Evolutionary conservation across 2,888 invertebrate species (phyloP), one percentile per base, ranked within the genome.

Genomic region (Phlogophora meticulosa): DNA sequence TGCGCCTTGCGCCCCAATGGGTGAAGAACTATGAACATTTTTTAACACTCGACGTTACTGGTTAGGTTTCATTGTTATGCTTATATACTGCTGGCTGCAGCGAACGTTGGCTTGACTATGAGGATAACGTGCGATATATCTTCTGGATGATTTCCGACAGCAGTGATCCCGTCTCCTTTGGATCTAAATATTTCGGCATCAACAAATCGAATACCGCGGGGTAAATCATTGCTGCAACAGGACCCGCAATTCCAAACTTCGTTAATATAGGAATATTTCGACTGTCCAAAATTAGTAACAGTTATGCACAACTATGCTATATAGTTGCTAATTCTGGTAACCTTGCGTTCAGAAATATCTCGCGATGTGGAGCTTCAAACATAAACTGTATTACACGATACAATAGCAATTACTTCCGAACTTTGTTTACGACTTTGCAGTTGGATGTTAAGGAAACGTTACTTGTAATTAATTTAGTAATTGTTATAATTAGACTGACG

Each of bases 311-410:
- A 75, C 58, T 52, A 78, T 78, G 40, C 40, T 40, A 32, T n/a
- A 49, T 32, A 52, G 24, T 58, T 56, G 36, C 53, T 68, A 65
- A 64, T 58, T 70, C 24, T 61, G 61, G 24, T 75, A 59, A 67
- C 80, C 78, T 79, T 79, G 72, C 34, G 43, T 62, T 62, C 72
- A 62, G 57, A 72, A 76, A 79, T 79, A 72, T 63, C 62, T 62
- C 46, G 46, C 32, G n/a, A 55, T 68, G 64, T 68, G 45, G 15
- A 59, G 62, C 51, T 62, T 63, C 51, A 42, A 55, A 61, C 60
- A 62, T 62, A 63, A 60, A 60, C 59, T 61, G 52, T 65, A 20
- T 51, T 70, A 48, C 70, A 62, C 46, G 56, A 57, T 57, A 61
- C 67, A 72, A 72, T 71, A 56, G 51, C 60, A 48, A 73, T 48